A percentile compares a stretch with the other conserved stretches of the same genome.
Conservation (phyloP, 1,140 invertebrate genomes). For the Metopolophium dirhodum region DNA sequence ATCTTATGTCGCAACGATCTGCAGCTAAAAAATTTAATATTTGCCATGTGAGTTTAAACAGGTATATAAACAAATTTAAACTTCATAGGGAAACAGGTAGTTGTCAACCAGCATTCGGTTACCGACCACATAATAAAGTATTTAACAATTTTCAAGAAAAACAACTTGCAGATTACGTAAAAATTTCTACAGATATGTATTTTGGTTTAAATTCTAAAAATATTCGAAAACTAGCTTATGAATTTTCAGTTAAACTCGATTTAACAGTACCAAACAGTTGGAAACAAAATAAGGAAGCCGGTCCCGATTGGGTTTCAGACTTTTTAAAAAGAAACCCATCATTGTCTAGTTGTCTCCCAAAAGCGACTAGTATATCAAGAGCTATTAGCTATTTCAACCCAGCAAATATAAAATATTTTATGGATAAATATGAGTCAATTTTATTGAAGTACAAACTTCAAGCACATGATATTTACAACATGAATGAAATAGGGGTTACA, state of each 20-base stretch:
- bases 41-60: neutral
- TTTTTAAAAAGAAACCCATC: neutral
- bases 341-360: neutral
- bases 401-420: slow-evolving; percentile 62
- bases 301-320: neutral
- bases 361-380: slow-evolving; percentile 14
- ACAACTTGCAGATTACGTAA: neutral
- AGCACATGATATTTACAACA: slow-evolving; percentile 62
- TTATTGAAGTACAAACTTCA: slow-evolving; percentile 60
- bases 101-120: neutral
- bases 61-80: neutral
- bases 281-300: neutral
- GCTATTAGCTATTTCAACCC: slow-evolving; percentile 27
- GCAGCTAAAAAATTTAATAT: neutral
- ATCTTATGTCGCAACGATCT: neutral
- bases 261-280: slow-evolving; percentile 25
- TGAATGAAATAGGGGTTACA: slow-evolving; percentile 60
- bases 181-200: neutral
- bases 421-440: slow-evolving; percentile 61
- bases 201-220: neutral
- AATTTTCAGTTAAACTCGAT: neutral
- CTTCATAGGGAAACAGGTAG: neutral
- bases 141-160: neutral
- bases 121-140: neutral
- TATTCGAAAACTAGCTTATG: slow-evolving; percentile 31